Evolutionary conservation across 1,140 invertebrate genomes (phyloP).

Genomic region (Nephila pilipes): DNA sequence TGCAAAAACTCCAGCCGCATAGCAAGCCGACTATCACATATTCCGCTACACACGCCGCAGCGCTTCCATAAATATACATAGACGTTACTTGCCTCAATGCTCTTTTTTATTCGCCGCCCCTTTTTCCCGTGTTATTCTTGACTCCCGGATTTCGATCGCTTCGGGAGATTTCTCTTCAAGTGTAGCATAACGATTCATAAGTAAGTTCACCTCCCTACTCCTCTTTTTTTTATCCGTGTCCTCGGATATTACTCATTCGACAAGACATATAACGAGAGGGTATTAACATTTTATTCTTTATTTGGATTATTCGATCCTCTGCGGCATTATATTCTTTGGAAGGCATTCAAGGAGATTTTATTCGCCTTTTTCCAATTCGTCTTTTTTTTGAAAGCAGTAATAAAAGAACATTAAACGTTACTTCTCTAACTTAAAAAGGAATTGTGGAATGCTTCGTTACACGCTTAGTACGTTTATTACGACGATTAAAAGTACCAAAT

Average conservation of each 20-base stretch:
- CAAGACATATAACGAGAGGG: neutral
- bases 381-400: too few relatives aligned
- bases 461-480: too few relatives aligned
- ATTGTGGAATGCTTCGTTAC: too few relatives aligned
- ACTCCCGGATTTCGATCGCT: constrained; percentile 56
- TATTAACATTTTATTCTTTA: constrained; percentile 46
- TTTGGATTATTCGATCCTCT: constrained; percentile 23
- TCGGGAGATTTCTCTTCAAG: constrained; percentile 16
- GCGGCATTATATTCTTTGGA: neutral
- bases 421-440: too few relatives aligned
- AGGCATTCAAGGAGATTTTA: neutral
- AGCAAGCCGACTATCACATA: constrained; percentile 70
- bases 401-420: too few relatives aligned
- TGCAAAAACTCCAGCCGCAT: constrained; percentile 72
- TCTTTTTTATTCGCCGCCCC: constrained; percentile 37
- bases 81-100: constrained; percentile 65
- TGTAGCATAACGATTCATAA: constrained; percentile 69
- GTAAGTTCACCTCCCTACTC: constrained; percentile 38
- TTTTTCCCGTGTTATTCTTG: constrained; percentile 60
- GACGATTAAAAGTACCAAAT: too few relatives aligned
- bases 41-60: constrained; percentile 61
- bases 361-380: neutral
- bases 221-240: neutral
- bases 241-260: constrained; percentile 39
- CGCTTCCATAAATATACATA: constrained; percentile 75